These are phyloP conservation scores for Melanotus villosus DNA, from an alignment of 2,888 invertebrate species.

Conservation along the genomic window DNA sequence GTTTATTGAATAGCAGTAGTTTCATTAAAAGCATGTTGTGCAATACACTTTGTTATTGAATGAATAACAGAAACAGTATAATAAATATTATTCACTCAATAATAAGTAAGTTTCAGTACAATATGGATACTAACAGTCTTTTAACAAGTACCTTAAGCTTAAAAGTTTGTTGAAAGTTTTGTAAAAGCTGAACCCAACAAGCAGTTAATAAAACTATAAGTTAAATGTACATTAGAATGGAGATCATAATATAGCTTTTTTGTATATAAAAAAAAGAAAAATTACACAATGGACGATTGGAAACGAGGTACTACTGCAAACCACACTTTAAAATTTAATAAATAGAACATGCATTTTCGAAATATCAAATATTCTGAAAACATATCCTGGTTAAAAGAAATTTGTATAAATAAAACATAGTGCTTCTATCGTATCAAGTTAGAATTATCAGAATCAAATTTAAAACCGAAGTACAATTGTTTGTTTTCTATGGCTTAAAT, in stretches of 20 bases:
- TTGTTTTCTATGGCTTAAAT: no score
- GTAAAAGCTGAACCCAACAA: neutral
- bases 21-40: constrained; percentile 32
- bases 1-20: constrained; percentile 38
- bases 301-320: neutral
- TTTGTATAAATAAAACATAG: neutral
- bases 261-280: neutral
- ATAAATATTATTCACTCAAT: constrained; percentile 12
- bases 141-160: constrained; percentile 31
- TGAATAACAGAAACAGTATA: constrained; percentile 2
- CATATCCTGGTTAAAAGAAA: neutral
- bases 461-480: no score
- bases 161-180: constrained; percentile 6
- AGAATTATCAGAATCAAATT: no score
- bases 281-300: neutral
- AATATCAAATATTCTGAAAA: neutral
- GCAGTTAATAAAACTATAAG: neutral
- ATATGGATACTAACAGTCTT: constrained; percentile 37
- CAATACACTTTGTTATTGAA: constrained; percentile 27
- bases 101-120: constrained; percentile 19
- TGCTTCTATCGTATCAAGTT: no score
- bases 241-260: constrained; percentile 4
- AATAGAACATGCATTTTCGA: neutral
- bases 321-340: neutral
- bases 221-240: neutral